Percentiles rank a stretch among this genome's conserved stretches.
Evolutionary conservation across 2,888 invertebrate genomes (phyloP).

Genomic region (Protophormia terraenovae): DNA sequence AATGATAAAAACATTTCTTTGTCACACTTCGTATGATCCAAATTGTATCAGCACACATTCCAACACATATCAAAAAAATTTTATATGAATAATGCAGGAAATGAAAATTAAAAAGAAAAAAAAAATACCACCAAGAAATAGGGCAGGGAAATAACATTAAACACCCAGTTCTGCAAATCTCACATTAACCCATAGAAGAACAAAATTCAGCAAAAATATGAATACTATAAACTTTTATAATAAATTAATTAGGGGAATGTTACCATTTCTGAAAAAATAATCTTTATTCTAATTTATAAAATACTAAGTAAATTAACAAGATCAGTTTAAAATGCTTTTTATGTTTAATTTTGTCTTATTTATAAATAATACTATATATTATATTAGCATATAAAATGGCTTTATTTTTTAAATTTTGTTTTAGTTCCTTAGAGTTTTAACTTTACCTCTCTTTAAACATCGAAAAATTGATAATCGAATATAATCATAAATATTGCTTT

Average conservation of each 20-base stretch:
- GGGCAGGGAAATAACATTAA: background rate
- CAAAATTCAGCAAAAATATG: background rate
- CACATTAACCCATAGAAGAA: background rate
- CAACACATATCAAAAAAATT: constrained; percentile 1
- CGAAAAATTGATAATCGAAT: background rate
- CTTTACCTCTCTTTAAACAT: background rate
- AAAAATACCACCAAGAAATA: background rate
- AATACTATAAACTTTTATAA: too few relatives aligned
- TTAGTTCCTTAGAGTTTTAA: background rate
- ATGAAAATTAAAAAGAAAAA: background rate
- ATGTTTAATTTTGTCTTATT: too few relatives aligned
- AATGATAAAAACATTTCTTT: too few relatives aligned
- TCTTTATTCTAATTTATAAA: too few relatives aligned
- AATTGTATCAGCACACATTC: constrained; percentile 36
- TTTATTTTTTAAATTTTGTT: background rate
- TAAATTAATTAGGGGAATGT: too few relatives aligned
- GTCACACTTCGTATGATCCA: too few relatives aligned
- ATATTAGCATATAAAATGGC: too few relatives aligned
- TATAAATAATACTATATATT: too few relatives aligned
- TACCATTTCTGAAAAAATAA: too few relatives aligned
- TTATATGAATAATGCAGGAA: background rate
- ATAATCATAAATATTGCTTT: constrained; percentile 14
- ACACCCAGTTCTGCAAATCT: background rate
- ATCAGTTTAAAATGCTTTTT: too few relatives aligned
- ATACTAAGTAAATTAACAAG: too few relatives aligned